Evolutionary conservation across 2,888 invertebrate genomes (phyloP).

Genomic region (Clitarchus hookeri): DNA sequence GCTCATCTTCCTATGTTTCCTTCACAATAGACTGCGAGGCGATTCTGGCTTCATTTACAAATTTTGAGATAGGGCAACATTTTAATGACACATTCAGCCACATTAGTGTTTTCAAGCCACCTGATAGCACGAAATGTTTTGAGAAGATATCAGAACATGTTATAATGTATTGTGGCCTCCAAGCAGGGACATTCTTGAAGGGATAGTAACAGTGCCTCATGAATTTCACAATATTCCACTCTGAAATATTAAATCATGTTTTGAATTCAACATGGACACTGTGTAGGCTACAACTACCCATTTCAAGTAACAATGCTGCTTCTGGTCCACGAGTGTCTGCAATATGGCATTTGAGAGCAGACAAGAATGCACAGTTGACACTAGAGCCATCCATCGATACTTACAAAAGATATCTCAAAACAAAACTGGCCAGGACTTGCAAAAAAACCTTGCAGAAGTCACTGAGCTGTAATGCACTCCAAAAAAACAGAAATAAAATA

Average conservation of each 20-base stretch:
- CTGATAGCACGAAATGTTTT: not conserved
- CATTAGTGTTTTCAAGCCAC: not conserved
- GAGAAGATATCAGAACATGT: not conserved
- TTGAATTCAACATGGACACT: not conserved
- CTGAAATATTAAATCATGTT: not conserved
- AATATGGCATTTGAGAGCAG: not conserved
- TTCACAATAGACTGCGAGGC: not conserved
- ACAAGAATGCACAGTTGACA: not conserved
- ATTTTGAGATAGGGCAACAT: not conserved
- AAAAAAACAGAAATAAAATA: not conserved
- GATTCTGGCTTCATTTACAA: not conserved
- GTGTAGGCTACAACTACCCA: not conserved
- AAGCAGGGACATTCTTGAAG: not conserved
- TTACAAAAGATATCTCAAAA: not conserved
- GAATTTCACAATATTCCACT: not conserved
- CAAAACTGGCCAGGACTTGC: not conserved
- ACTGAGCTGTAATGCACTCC: not conserved
- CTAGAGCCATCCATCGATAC: not conserved
- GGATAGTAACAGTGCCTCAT: not conserved
- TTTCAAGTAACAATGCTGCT: not conserved
- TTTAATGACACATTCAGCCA: not conserved
- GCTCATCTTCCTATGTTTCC: not conserved
- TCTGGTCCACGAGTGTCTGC: not conserved
- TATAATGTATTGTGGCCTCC: no score
- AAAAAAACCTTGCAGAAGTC: not conserved